A percentile compares a stretch with the other conserved stretches of the same genome.
Conservation (phyloP, 2,113 vertebrate species). For the Antechinus stuartii region DNA sequence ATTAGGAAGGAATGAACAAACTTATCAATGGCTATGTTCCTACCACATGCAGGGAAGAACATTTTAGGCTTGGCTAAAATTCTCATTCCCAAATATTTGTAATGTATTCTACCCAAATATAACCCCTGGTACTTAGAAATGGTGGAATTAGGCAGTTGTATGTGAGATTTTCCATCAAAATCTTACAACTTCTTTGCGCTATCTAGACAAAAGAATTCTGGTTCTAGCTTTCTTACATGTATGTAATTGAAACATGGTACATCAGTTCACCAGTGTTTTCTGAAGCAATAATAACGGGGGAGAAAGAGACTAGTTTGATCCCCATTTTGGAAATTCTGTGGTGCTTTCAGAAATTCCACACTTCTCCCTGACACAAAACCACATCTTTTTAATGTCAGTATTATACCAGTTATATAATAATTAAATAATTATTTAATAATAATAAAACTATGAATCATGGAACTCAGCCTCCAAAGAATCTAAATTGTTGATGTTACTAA, state of each 20-base stretch:
- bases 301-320: background rate
- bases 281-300: background rate
- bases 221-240: background rate
- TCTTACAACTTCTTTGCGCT: background rate
- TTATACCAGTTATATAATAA: background rate
- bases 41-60: background rate
- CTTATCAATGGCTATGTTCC: background rate
- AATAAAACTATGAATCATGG: background rate
- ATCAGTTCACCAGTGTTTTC: background rate
- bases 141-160: background rate
- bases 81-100: background rate
- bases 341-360: background rate
- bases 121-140: background rate
- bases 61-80: background rate
- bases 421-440: no score
- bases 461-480: background rate
- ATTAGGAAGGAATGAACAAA: background rate
- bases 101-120: background rate
- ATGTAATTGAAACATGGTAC: background rate
- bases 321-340: background rate
- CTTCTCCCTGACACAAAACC: background rate
- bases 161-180: background rate
- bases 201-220: background rate
- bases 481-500: background rate
- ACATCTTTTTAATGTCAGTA: background rate